These are phyloP conservation scores for Caenorhabditis sulstoni DNA, from an alignment of 2,888 invertebrate genomes.

Conservation along the genomic window DNA sequence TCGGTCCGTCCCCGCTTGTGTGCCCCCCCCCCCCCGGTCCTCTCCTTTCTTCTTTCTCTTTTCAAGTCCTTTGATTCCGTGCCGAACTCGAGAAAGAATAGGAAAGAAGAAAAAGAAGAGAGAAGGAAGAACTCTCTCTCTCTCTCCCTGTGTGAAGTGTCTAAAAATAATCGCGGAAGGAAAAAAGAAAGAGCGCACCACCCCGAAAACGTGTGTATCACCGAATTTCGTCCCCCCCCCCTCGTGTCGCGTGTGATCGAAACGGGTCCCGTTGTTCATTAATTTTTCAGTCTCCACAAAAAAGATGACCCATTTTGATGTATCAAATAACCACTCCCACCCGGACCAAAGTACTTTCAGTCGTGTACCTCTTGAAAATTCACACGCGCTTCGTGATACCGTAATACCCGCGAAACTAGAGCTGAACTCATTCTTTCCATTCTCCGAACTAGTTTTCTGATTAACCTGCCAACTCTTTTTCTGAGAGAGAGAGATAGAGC, in stretches of 20 bases:
- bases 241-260: conserved; percentile 9
- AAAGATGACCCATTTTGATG: no score
- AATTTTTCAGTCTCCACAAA: neutral
- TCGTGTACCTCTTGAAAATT: no score
- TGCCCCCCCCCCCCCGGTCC: no score
- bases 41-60: conserved; percentile 14
- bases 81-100: conserved; percentile 22
- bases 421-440: no score
- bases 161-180: conserved; percentile 44
- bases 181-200: neutral
- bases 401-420: no score
- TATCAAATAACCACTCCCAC: neutral
- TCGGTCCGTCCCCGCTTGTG: neutral
- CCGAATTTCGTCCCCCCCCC: no score
- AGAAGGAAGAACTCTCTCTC: neutral
- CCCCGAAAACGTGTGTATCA: no score
- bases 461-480: no score
- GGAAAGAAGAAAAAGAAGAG: neutral
- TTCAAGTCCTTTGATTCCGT: conserved; percentile 16
- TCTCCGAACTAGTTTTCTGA: no score
- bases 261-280: neutral
- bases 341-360: neutral
- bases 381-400: no score
- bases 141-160: conserved; percentile 10
- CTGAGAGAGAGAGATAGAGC: no score